Percentiles rank a stretch among this genome's conserved stretches.
Evolutionary conservation across 2,888 invertebrate species (phyloP).

Genomic region (Litoditis marina): DNA sequence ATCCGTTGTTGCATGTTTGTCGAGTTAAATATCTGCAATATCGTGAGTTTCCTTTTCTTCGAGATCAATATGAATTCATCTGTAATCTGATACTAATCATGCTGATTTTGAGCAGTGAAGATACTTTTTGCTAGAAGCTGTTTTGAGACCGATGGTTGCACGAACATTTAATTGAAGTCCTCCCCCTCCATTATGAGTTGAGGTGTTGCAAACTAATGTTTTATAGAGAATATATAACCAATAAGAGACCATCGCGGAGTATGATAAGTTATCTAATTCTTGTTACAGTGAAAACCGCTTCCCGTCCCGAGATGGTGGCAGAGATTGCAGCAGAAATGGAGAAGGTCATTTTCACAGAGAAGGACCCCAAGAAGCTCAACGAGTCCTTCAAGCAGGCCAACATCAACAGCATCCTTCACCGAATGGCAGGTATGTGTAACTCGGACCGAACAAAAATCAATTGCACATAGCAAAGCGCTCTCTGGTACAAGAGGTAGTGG

Average conservation of each 20-base stretch:
- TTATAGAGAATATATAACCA: too few relatives aligned
- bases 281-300: conserved; percentile 23
- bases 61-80: too few relatives aligned
- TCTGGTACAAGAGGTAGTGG: too few relatives aligned
- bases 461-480: too few relatives aligned
- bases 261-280: conserved; percentile 5
- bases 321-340: conserved; percentile 63
- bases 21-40: conserved; percentile 75
- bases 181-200: neutral
- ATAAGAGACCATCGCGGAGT: neutral
- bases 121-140: too few relatives aligned
- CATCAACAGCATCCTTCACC: conserved; percentile 73
- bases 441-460: too few relatives aligned
- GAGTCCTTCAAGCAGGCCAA: conserved; percentile 72
- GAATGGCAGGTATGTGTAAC: conserved; percentile 71
- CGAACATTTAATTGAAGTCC: neutral
- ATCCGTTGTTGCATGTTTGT: conserved; percentile 83
- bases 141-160: neutral
- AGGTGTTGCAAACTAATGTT: too few relatives aligned
- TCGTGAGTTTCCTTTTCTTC: conserved; percentile 24
- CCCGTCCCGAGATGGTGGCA: conserved; percentile 34
- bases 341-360: conserved; percentile 62
- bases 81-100: too few relatives aligned
- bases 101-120: too few relatives aligned
- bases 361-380: conserved; percentile 70